Percentiles rank a stretch among this genome's conserved stretches.
Conservation (phyloP, 2,797 vertebrate species). For the Chanos chanos region DNA sequence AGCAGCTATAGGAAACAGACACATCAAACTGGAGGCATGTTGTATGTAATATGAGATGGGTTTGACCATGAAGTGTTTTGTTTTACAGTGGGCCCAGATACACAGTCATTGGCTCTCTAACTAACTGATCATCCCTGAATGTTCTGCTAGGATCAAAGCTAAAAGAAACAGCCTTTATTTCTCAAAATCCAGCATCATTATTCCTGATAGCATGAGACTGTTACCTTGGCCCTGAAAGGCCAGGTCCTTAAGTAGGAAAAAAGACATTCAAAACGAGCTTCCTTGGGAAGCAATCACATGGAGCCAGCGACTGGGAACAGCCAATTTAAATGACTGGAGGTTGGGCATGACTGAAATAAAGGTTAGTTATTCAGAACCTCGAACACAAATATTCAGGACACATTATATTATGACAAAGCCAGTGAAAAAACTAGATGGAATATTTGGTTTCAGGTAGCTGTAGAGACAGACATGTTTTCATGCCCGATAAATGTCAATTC, state of each 20-base stretch:
- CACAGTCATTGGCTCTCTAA: too few relatives aligned
- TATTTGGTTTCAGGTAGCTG: conserved; percentile 1
- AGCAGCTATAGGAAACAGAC: too few relatives aligned
- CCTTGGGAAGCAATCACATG: background rate
- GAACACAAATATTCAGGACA: background rate
- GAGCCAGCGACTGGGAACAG: conserved; percentile 10
- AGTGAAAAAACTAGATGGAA: background rate
- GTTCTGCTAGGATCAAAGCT: too few relatives aligned
- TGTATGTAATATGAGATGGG: too few relatives aligned
- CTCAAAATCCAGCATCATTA: too few relatives aligned
- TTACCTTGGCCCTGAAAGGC: too few relatives aligned
- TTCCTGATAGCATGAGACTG: too few relatives aligned
- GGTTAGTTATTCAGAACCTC: conserved; percentile 9
- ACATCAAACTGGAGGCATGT: too few relatives aligned
- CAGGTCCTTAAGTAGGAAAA: background rate
- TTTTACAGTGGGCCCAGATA: too few relatives aligned
- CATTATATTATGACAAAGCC: background rate
- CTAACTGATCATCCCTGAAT: too few relatives aligned
- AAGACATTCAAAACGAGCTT: background rate
- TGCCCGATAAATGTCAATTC: background rate
- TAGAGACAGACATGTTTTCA: background rate
- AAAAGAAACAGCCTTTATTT: too few relatives aligned
- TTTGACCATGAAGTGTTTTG: too few relatives aligned
- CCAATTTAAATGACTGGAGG: conserved; percentile 1
- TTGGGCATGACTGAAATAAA: conserved; percentile 11